These are phyloP conservation scores for Zoanthus solanderi DNA, from an alignment of 92 coral and sea anemone genomes.

Conservation along the genomic window DNA sequence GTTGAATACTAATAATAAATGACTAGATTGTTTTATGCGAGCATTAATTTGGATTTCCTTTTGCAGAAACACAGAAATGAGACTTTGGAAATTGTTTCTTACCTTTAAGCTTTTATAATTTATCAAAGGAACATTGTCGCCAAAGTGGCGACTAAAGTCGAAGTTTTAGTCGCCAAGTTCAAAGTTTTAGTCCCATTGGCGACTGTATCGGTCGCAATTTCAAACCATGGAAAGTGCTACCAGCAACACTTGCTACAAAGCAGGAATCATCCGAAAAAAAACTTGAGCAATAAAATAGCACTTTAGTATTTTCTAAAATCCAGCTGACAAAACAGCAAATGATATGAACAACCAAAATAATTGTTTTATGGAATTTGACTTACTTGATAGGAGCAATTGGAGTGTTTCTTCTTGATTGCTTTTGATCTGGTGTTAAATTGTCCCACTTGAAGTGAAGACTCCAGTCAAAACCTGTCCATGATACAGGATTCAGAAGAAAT, in stretches of 20 bases:
- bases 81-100: no score
- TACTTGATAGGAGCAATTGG: slow-evolving; percentile 96
- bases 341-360: neutral
- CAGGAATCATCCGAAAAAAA: neutral
- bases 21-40: no score
- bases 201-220: no score
- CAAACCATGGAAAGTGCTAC: neutral
- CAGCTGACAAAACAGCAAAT: neutral
- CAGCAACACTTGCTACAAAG: neutral
- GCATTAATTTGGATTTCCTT: no score
- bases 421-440: slow-evolving; percentile 87
- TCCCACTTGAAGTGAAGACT: slow-evolving; percentile 99
- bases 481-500: neutral
- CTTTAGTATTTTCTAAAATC: neutral
- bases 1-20: no score
- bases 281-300: no score
- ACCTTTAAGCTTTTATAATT: no score
- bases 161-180: no score
- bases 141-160: no score
- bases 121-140: no score
- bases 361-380: neutral
- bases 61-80: no score
- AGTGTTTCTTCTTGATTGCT: slow-evolving; percentile 75
- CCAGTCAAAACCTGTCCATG: slow-evolving; percentile 93
- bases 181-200: no score